Percentiles rank a stretch among this genome's conserved stretches.
Evolutionary conservation across 2,113 vertebrate species (phyloP).

Genomic region (Fregata magnificens): DNA sequence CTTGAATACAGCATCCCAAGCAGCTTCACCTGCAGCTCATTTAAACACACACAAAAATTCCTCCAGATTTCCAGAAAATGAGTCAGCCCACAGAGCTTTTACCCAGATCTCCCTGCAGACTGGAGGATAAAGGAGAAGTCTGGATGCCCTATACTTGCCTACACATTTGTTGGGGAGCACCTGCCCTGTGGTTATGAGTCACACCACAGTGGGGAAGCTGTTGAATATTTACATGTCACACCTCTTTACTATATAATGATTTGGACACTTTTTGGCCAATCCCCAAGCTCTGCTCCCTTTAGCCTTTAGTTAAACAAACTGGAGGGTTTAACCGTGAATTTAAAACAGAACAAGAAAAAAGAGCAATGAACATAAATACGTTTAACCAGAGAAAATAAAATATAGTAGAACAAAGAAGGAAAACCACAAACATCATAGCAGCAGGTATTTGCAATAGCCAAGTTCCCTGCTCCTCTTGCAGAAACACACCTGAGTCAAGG

Average conservation of each 20-base stretch:
- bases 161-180: neutral
- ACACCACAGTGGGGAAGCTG: neutral
- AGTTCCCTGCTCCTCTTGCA: neutral
- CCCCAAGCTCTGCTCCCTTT: neutral
- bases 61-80: neutral
- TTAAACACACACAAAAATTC: neutral
- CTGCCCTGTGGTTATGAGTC: neutral
- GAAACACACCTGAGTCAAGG: neutral
- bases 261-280: neutral
- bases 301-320: neutral
- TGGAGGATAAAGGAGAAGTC: neutral
- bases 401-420: neutral
- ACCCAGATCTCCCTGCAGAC: neutral
- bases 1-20: neutral
- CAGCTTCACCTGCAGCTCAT: neutral
- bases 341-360: neutral
- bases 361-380: neutral
- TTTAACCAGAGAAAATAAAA: neutral
- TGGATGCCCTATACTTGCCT: neutral
- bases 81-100: neutral
- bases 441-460: neutral
- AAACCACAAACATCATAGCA: neutral
- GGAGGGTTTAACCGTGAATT: neutral
- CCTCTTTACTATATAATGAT: neutral
- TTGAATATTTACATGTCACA: constrained; percentile 23